Conservation (phyloP, 2,888 invertebrate species). For the Phytoseiulus persimilis region DNA sequence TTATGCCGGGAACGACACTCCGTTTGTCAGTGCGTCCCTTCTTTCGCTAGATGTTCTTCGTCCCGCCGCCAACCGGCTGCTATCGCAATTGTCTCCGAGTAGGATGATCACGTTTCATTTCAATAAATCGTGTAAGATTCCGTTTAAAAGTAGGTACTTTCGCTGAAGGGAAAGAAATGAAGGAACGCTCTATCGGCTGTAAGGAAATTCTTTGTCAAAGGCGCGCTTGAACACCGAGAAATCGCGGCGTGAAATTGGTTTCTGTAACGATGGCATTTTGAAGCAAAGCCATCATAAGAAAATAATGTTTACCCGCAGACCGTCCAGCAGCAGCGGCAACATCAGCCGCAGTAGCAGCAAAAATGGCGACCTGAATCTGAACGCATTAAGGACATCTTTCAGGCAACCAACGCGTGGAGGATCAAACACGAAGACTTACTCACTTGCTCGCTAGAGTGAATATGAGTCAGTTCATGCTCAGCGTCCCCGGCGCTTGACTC, state of each 20-base stretch:
- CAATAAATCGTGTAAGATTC: not conserved
- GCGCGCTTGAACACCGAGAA: not conserved
- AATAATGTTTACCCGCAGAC: not conserved
- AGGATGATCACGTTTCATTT: not conserved
- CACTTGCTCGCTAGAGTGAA: no score
- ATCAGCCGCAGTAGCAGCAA: not conserved
- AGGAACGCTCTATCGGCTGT: not conserved
- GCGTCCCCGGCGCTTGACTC: no score
- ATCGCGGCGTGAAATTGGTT: not conserved
- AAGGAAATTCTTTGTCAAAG: not conserved
- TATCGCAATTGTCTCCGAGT: not conserved
- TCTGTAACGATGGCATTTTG: not conserved
- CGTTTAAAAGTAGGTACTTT: not conserved
- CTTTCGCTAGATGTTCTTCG: not conserved
- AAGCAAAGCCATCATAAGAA: not conserved
- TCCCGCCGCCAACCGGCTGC: not conserved
- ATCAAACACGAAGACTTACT: not conserved
- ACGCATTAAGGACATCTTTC: constrained; percentile 5
- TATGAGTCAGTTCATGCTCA: no score
- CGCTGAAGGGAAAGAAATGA: not conserved
- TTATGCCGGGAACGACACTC: not conserved
- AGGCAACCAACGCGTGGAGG: not conserved
- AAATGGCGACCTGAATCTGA: not conserved
- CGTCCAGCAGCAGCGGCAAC: not conserved
- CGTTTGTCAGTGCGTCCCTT: not conserved